Conservation (phyloP, 1,140 invertebrate genomes). For the Conus ventricosus region DNA sequence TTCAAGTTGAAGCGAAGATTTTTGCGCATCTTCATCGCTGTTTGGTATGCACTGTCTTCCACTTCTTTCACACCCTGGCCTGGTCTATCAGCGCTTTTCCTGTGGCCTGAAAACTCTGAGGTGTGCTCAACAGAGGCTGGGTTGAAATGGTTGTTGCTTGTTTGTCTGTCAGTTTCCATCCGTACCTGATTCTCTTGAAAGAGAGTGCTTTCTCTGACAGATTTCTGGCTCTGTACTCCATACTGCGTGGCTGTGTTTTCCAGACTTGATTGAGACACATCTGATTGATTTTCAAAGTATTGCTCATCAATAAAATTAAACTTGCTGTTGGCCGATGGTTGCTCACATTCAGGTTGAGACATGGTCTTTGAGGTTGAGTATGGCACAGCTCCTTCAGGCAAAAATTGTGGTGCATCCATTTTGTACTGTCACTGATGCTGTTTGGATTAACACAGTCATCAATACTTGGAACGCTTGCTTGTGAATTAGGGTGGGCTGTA, state of each 20-base stretch:
- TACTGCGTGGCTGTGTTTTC: not conserved
- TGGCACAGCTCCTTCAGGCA: not conserved
- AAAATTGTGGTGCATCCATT: too few relatives aligned
- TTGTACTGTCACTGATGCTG: too few relatives aligned
- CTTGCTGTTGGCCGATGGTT: not conserved
- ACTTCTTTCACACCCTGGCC: not conserved
- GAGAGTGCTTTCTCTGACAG: not conserved
- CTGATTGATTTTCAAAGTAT: constrained; percentile 14
- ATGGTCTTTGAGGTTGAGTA: not conserved
- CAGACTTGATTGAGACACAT: not conserved
- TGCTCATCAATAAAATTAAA: constrained; percentile 31
- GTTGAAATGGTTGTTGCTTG: too few relatives aligned
- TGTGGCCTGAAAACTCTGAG: too few relatives aligned
- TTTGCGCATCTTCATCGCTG: constrained; percentile 52
- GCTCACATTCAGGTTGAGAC: not conserved
- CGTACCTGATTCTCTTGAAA: not conserved
- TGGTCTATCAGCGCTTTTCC: too few relatives aligned
- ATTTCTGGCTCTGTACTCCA: not conserved
- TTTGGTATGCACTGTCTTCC: constrained; percentile 49
- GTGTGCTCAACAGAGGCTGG: too few relatives aligned
- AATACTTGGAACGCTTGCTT: not conserved
- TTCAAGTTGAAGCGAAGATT: constrained; percentile 34
- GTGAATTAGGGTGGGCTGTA: not conserved
- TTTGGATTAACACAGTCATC: too few relatives aligned
- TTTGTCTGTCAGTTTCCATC: too few relatives aligned